Conservation (phyloP, 2,113 vertebrate species). For the Todiramphus saurophagus region DNA sequence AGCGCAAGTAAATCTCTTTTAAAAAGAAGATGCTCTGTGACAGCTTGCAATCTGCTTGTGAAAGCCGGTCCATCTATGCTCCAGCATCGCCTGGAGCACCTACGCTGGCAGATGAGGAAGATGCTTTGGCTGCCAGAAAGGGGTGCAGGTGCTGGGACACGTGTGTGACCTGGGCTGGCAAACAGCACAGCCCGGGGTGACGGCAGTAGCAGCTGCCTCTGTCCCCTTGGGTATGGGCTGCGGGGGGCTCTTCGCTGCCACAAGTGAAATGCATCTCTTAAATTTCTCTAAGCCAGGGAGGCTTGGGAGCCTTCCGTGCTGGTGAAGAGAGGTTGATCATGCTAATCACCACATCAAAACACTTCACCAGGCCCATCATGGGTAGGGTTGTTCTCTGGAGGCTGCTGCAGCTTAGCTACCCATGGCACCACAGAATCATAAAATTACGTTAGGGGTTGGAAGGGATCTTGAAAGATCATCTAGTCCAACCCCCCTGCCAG, state of each 20-base stretch:
- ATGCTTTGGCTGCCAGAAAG: not conserved
- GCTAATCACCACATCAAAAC: not conserved
- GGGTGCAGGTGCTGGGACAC: not conserved
- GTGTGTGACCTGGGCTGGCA: accelerated
- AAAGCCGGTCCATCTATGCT: not conserved
- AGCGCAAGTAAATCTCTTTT: not conserved
- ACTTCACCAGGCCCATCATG: not conserved
- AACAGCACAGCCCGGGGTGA: accelerated
- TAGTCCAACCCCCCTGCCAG: no score
- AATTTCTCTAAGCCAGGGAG: not conserved
- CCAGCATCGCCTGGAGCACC: not conserved
- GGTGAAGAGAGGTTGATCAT: not conserved
- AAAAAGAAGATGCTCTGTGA: not conserved
- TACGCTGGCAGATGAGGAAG: not conserved
- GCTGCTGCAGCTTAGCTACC: not conserved
- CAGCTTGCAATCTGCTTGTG: not conserved
- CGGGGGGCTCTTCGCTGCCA: not conserved
- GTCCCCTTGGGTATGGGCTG: not conserved
- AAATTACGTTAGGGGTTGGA: no score
- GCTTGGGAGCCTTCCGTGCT: not conserved
- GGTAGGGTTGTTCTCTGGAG: not conserved
- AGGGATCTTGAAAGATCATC: no score
- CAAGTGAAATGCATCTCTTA: not conserved
- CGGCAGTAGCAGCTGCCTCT: accelerated
- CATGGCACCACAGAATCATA: not conserved